phyloP scores from a whole-genome alignment of 1,140 invertebrate species.

The Bombus fervidus region DNA sequence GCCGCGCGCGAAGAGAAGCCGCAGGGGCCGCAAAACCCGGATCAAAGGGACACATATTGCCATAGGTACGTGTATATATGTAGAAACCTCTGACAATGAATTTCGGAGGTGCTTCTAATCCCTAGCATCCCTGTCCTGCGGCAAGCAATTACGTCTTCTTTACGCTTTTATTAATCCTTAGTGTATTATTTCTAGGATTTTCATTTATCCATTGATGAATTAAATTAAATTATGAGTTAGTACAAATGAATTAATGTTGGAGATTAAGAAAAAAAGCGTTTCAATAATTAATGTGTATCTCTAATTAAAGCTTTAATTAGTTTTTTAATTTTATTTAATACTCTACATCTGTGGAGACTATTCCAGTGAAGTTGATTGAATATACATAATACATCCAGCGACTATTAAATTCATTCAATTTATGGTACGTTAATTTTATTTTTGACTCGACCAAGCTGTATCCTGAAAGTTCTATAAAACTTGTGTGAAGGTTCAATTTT shows the following conservation, averaged over 20 bases:
- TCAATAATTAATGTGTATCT: not conserved
- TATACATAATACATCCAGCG: not conserved
- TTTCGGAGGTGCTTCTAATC: not conserved
- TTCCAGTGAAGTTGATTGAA: not conserved
- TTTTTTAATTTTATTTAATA: not conserved
- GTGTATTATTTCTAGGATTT: not conserved
- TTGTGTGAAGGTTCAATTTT: not conserved
- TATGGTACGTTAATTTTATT: not conserved
- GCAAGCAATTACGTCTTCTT: not conserved
- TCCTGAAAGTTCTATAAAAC: not conserved
- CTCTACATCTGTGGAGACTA: not conserved
- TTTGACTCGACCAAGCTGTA: not conserved
- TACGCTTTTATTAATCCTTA: not conserved
- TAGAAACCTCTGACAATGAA: not conserved
- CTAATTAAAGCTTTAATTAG: not conserved
- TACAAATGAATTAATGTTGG: not conserved
- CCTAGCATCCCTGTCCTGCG: not conserved
- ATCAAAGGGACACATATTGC: constrained; percentile 36
- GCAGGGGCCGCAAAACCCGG: constrained; percentile 39
- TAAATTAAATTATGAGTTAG: not conserved
- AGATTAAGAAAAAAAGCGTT: not conserved
- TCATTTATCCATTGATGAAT: not conserved
- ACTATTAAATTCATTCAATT: not conserved
- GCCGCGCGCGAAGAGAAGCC: constrained; percentile 54
- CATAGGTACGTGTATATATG: constrained; percentile 37